Percentiles rank a stretch among this genome's conserved stretches.
These are phyloP conservation scores for Dicyrtoma fusca DNA, from an alignment of 2,888 invertebrate species.

Conservation along the genomic window DNA sequence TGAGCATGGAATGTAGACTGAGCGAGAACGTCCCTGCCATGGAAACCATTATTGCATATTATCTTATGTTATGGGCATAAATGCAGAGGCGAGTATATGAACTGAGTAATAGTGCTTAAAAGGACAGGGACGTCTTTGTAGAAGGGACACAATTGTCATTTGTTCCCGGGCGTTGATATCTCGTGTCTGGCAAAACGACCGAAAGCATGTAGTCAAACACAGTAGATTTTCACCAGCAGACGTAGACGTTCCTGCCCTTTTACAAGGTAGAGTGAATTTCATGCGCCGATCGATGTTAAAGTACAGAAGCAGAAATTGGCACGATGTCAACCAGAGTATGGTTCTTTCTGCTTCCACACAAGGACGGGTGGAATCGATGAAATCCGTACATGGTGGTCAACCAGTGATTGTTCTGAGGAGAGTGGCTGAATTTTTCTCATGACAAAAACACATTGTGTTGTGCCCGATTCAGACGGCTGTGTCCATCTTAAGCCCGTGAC, in stretches of 20 bases:
- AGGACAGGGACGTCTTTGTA: constrained; percentile 21
- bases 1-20: too few relatives aligned
- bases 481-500: constrained; percentile 22
- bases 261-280: constrained; percentile 50
- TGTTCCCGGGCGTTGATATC: constrained; percentile 45
- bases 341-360: constrained; percentile 47
- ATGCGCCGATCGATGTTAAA: constrained; percentile 57
- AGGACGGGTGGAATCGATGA: constrained; percentile 51
- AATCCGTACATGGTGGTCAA: constrained; percentile 48
- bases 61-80: background rate
- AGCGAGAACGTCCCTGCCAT: too few relatives aligned
- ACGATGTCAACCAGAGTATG: constrained; percentile 55
- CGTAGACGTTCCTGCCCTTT: constrained; percentile 42
- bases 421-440: constrained; percentile 21
- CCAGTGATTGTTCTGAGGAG: constrained; percentile 41
- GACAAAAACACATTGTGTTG: constrained; percentile 22
- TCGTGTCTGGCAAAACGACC: constrained; percentile 42
- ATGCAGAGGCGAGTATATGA: background rate
- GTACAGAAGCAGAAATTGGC: constrained; percentile 57
- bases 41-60: too few relatives aligned
- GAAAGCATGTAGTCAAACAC: constrained; percentile 43
- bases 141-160: constrained; percentile 39
- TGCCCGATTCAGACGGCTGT: constrained; percentile 23
- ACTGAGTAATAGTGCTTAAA: background rate
- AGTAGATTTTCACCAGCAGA: constrained; percentile 34